These are phyloP conservation scores for Beaufortia kweichowensis DNA, from an alignment of 2,113 vertebrate genomes.

Conservation along the genomic window DNA sequence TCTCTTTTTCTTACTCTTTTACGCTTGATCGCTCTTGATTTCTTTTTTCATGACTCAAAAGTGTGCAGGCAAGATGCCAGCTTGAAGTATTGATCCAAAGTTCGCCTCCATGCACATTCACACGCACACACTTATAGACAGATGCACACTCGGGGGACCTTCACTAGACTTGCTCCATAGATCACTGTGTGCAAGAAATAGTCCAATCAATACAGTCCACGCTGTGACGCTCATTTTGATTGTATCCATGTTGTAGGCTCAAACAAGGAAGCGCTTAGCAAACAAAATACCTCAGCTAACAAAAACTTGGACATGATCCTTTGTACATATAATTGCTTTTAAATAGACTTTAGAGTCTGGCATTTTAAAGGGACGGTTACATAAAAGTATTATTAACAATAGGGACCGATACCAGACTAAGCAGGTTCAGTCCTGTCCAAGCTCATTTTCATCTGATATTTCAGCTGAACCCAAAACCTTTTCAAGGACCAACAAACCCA, in stretches of 20 bases:
- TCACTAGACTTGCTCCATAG: slow-evolving; percentile 32
- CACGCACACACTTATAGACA: neutral
- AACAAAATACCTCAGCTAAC: slow-evolving; percentile 5
- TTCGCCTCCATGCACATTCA: slow-evolving; percentile 18
- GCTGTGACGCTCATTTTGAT: slow-evolving; percentile 17
- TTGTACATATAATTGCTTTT: neutral
- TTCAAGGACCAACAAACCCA: no score
- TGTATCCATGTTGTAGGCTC: slow-evolving; percentile 16
- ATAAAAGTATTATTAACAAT: no score
- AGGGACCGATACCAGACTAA: no score
- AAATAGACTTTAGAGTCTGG: neutral
- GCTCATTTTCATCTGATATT: no score
- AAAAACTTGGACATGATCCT: neutral
- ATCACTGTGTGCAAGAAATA: slow-evolving; percentile 22
- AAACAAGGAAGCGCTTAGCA: slow-evolving; percentile 9
- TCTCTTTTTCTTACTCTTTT: slow-evolving; percentile 45
- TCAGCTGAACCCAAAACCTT: no score
- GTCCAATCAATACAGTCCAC: slow-evolving; percentile 31
- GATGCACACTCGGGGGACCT: neutral
- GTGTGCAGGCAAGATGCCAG: slow-evolving; percentile 59
- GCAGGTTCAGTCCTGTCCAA: no score
- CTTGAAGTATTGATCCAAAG: slow-evolving; percentile 48
- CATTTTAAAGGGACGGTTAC: neutral
- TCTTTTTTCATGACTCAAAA: slow-evolving; percentile 34
- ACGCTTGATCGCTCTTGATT: slow-evolving; percentile 62